Conservation (phyloP, 92 coral and sea anemone genomes). For the Phenganax marumi region DNA sequence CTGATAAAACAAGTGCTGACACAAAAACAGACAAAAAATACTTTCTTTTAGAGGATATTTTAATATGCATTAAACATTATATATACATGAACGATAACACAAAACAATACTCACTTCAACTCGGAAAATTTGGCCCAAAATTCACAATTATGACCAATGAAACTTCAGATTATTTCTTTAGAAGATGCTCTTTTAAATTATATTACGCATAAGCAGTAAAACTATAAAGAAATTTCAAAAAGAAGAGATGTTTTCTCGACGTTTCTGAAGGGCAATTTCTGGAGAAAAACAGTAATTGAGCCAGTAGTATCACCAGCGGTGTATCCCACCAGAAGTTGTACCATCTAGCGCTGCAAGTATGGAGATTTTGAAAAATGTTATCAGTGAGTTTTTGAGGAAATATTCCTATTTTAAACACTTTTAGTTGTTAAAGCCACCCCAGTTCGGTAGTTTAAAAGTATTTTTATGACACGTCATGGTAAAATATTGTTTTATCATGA, state of each 20-base stretch:
- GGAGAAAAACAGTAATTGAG: background rate
- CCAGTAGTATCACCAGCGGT: constrained; percentile 6
- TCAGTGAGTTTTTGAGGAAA: background rate
- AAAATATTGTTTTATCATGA: background rate
- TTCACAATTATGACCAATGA: background rate
- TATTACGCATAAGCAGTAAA: background rate
- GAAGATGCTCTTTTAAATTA: background rate
- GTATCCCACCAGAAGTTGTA: background rate
- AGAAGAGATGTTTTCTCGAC: background rate
- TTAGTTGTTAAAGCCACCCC: background rate
- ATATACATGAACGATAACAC: no score
- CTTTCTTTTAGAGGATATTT: no score
- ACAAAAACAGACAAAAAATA: no score
- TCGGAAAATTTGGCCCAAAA: background rate
- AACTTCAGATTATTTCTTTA: background rate
- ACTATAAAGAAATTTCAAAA: background rate
- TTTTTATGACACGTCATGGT: background rate
- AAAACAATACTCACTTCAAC: background rate
- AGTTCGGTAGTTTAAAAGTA: background rate
- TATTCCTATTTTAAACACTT: background rate
- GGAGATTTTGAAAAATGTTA: constrained; percentile 15
- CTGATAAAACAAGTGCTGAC: no score
- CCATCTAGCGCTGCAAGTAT: constrained; percentile 34
- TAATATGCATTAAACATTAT: no score
- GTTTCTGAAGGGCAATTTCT: background rate